Evolutionary conservation across 2,797 vertebrate species (phyloP).

Genomic region (Sebastiscus albofasciatus): DNA sequence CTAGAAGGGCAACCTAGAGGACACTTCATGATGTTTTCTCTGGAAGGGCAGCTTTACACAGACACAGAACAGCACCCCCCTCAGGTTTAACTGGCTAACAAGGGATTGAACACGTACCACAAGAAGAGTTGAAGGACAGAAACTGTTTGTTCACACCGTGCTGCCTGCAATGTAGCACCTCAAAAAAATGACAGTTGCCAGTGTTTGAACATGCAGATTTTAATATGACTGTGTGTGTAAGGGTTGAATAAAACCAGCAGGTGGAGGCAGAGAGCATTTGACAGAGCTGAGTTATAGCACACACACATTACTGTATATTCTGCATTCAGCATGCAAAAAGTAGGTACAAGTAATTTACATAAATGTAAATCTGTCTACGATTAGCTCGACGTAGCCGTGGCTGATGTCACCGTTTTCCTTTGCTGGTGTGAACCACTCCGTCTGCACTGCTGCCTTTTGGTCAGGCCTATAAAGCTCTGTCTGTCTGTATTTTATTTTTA

Average conservation of each 20-base stretch:
- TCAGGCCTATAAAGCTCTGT: not conserved
- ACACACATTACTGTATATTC: not conserved
- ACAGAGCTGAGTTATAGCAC: not conserved
- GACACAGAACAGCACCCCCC: too few relatives aligned
- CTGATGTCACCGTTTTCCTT: not conserved
- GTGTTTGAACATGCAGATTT: not conserved
- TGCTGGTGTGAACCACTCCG: not conserved
- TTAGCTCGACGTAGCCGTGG: not conserved
- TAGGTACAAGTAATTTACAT: not conserved
- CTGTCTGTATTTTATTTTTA: not conserved
- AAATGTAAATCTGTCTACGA: conserved; percentile 5
- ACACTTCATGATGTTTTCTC: too few relatives aligned
- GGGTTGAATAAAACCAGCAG: conserved; percentile 46
- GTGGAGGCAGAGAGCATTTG: conserved; percentile 58
- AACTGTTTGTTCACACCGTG: not conserved
- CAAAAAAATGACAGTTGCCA: not conserved
- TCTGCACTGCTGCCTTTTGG: not conserved
- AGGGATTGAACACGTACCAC: not conserved
- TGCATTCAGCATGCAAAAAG: conserved; percentile 13
- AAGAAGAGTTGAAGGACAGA: not conserved
- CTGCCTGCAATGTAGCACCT: not conserved
- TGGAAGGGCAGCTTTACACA: too few relatives aligned
- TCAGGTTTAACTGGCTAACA: not conserved
- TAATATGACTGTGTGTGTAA: not conserved
- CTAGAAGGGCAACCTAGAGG: too few relatives aligned